Base-by-base conservation (phyloP, 2,113 vertebrate genomes). In the Rhynchopsitta pachyrhyncha region DNA sequence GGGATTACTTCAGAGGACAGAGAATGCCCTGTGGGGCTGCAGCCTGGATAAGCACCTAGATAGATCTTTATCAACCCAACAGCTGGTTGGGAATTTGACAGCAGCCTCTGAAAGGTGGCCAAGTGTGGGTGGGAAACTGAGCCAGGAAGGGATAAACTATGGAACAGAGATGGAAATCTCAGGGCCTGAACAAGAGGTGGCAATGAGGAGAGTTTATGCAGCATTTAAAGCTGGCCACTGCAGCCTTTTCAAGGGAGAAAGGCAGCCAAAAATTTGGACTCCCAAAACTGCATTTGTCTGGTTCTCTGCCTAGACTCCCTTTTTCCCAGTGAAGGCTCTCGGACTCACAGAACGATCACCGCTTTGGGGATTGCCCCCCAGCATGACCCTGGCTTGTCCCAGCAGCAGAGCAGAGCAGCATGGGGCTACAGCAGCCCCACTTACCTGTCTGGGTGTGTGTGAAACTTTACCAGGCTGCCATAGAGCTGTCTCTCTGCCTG, bases 401-500 rank as follows among this genome's bases (percentile, higher is more conserved):
- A 57, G 68, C 28, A 60, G 53, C 1, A 1, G 4, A 50, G 59
- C 46, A 69, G 25, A 31, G 82, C 75, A 64, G 75, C 70, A 31
- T 1, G 11, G 39, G 68, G 49, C 29, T 50, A 27, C 19, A 17
- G 29, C 7, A 44, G 80, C 53, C 47, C 39, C 29, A 9, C 97
- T 98, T 95, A 99, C 99, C 98, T 98, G 97, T 99, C 98, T 49
- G 97, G 97, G 73, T 97, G 97, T 2, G 91, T 93, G n/a, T 98
- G 98, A 75, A 98, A 97, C 78, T 98, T 98, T 41, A 98, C 97
- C 70, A 99, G 98, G 82, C 98, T 99, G 97, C 98, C 98, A 39
- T 99, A 99, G 55, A 99, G 97, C 57, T 98, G 98, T 95, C 98
- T 98, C 97, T 99, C 99, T 11, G 98, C 97, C 95, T 98, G 98